These are phyloP conservation scores for Athalia circularis DNA, from an alignment of 2,888 invertebrate genomes.

Conservation along the genomic window DNA sequence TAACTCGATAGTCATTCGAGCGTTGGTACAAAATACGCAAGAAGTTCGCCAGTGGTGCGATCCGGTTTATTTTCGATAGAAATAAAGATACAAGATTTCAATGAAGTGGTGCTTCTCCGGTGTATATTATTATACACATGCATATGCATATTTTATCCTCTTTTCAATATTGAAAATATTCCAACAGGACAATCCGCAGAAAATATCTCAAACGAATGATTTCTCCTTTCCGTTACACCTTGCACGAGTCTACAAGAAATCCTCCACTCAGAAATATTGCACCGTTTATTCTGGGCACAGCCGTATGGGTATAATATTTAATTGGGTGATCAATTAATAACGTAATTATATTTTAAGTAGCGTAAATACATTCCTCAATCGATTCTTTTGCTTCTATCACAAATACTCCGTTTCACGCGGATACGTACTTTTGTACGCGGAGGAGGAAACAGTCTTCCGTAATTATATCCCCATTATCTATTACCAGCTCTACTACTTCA, in stretches of 20 bases:
- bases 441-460: conserved; percentile 20
- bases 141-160: background rate
- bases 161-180: background rate
- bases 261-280: background rate
- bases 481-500: conserved; percentile 17
- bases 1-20: conserved; percentile 50
- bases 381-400: conserved; percentile 18
- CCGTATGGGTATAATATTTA: background rate
- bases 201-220: conserved; percentile 27
- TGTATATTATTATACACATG: background rate
- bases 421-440: background rate
- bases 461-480: conserved; percentile 29
- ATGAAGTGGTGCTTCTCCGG: conserved; percentile 28
- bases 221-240: conserved; percentile 25
- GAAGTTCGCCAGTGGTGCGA: conserved; percentile 20
- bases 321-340: conserved; percentile 36
- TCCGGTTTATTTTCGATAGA: conserved; percentile 31
- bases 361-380: conserved; percentile 12
- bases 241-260: background rate
- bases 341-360: conserved; percentile 18
- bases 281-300: background rate
- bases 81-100: conserved; percentile 21
- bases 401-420: background rate
- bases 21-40: conserved; percentile 30
- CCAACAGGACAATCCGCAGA: conserved; percentile 9